Conservation (phyloP, 1,140 invertebrate species). For the Diorhabda sublineata region DNA sequence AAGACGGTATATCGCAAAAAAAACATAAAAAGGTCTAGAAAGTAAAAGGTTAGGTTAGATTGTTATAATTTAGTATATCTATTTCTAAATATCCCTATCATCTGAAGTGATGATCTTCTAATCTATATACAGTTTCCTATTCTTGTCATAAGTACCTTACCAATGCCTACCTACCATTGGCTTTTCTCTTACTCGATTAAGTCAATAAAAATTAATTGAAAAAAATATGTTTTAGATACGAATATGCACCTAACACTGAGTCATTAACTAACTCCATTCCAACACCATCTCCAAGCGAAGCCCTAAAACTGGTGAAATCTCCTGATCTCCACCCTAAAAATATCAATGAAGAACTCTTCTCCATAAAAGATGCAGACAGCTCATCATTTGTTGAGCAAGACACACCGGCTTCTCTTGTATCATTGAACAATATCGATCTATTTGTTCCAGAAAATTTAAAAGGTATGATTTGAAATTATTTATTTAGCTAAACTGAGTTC, state of each 20-base stretch:
- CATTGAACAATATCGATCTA: slow-evolving; percentile 9
- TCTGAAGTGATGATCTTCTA: too few relatives aligned
- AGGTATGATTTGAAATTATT: neutral
- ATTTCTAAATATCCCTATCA: too few relatives aligned
- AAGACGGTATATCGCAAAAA: too few relatives aligned
- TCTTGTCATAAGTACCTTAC: too few relatives aligned
- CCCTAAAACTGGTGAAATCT: slow-evolving; percentile 21
- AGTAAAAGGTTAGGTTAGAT: too few relatives aligned
- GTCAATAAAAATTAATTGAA: too few relatives aligned
- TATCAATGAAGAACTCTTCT: slow-evolving; percentile 26
- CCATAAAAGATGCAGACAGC: slow-evolving; percentile 18
- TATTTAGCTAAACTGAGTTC: too few relatives aligned
- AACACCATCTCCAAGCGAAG: slow-evolving; percentile 13
- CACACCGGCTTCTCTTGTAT: neutral
- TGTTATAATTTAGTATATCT: too few relatives aligned
- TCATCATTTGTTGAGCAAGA: slow-evolving; percentile 11
- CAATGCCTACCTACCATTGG: too few relatives aligned
- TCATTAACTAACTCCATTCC: neutral
- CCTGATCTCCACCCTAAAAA: slow-evolving; percentile 20
- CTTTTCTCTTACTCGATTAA: too few relatives aligned
- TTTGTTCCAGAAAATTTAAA: slow-evolving; percentile 10
- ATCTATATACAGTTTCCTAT: too few relatives aligned
- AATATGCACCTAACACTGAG: slow-evolving; percentile 1
- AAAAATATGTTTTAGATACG: neutral
- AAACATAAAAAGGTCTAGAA: too few relatives aligned